Base-by-base conservation (phyloP, 2,113 vertebrate genomes). In the Zootoca vivipara region DNA sequence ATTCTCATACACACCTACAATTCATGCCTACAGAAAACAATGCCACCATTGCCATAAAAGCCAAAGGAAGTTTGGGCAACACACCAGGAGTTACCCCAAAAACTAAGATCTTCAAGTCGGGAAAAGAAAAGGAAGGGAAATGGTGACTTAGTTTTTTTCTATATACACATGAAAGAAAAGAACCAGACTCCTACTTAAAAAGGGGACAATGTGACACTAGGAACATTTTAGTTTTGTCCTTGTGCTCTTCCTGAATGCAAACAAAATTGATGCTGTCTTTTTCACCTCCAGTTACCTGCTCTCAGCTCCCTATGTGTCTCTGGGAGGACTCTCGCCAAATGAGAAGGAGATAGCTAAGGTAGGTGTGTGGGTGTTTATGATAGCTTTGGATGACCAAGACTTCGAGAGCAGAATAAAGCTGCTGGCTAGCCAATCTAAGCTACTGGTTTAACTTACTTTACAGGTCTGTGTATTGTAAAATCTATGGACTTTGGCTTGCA, bases 271-370 rank as follows among this genome's bases (percentile, higher is more conserved):
- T 26, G 15, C 1, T 83, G n/a, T 28, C 88, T 67, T 42, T 87
- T 24, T 42, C 74, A 80, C 20, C 70, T 74, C 12, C 33, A 87
- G 86, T 62, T 85, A 62, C 52, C 52, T 87, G 26, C 82, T 87
- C 28, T 70, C 82, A 85, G 69, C 12, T 1, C 56, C 1, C 30
- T 90, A 82, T 38, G 83, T 82, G 84, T 62, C 64, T 85, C 90
- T 78, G 73, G 78, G 72, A 83, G 82, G 72, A 22, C 3, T 89
- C 82, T 30, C 5, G 28, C 69, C 64, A 30, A 72, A 30, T 16
- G 75, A 79, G 84, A 72, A 78, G 7, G 40, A 83, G 69, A 85
- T 52, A 35, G 1, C 33, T 1, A 6, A 74, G 33, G 78, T 82
- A 16, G 79, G 69, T 77, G 28, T 56, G 46, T 72, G 33, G 30